Percentiles rank a stretch among this genome's conserved stretches.
Evolutionary conservation across 2,888 invertebrate species (phyloP).

Genomic region (Cyclophora punctaria): DNA sequence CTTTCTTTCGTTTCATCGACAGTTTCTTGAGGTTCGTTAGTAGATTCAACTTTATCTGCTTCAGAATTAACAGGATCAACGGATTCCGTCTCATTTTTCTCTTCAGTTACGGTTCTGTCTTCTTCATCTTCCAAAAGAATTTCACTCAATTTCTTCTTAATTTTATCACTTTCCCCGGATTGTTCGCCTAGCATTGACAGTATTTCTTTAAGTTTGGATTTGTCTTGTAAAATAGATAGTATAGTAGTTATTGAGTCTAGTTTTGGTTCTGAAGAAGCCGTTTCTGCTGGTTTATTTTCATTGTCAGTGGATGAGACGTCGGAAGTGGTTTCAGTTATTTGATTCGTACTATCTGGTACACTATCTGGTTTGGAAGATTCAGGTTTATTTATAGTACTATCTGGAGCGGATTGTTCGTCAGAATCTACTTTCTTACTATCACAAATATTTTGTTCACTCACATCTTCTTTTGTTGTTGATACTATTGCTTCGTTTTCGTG

Average conservation of each 20-base stretch:
- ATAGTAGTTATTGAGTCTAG: slow-evolving; percentile 47
- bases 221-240: slow-evolving; percentile 58
- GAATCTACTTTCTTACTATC: no score
- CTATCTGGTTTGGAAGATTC: slow-evolving; percentile 22
- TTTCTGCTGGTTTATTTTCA: slow-evolving; percentile 23
- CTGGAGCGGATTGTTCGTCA: slow-evolving; percentile 34
- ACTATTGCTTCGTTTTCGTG: no score
- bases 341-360: slow-evolving; percentile 47
- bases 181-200: slow-evolving; percentile 56
- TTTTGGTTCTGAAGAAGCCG: slow-evolving; percentile 12
- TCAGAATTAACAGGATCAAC: neutral
- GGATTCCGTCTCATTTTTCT: neutral
- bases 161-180: slow-evolving; percentile 60
- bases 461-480: no score
- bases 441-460: no score
- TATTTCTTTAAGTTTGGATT: slow-evolving; percentile 66
- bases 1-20: neutral
- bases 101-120: slow-evolving; percentile 4
- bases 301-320: slow-evolving; percentile 28
- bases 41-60: neutral
- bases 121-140: slow-evolving; percentile 70
- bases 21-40: neutral
- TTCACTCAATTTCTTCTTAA: slow-evolving; percentile 74
- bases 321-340: slow-evolving; percentile 37
- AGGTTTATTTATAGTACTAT: slow-evolving; percentile 48